Base-by-base conservation (phyloP, 1,140 invertebrate genomes). In the Micrasema minimum region DNA sequence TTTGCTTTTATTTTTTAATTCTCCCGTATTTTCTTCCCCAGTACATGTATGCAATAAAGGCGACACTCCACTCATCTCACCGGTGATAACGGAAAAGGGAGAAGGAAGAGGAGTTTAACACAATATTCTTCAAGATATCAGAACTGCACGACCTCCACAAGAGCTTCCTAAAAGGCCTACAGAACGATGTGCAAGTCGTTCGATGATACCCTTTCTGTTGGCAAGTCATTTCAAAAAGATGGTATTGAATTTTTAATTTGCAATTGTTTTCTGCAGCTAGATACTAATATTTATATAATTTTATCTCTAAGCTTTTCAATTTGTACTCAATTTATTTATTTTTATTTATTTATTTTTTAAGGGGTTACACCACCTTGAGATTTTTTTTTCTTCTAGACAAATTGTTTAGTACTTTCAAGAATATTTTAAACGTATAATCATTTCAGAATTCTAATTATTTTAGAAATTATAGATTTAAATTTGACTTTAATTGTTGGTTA, bases 11-110 rank as follows among this genome's bases (percentile, higher is more conserved):
- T 31, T 31, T 31, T 7, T 31, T 31, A n/a, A 14, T 45, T n/a
- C 16, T 41, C 1, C n/a, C 5, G 10, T 41, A n/a, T 41, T 1
- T 2, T 18, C 18, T 48, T 22, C 16, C 11, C 0, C 82, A 96
- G 92, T 96, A 96, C 76, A 96, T 96, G 92, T 95, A 95, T 82
- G 94, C 93, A 0, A 91, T 96, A 64, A 92, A 94, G 81, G 92
- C 93, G 0, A 94, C 94, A 10, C 83, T 95, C 18, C 90, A 89
- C 16, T 94, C 94, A 41, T 95, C 94, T 3, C 93, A 80, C 94
- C 94, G 53, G 92, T 97, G 38, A 92, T 96, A 75, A 90, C 92
- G 0, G 89, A n/a, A n/a, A n/a, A n/a, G n/a, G n/a, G n/a, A n/a
- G n/a, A n/a, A n/a, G n/a, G n/a, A 93, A 75, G 92, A 95, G 70